phyloP scores from a whole-genome alignment of 2,888 invertebrate genomes.

The Campoplex nolae region DNA sequence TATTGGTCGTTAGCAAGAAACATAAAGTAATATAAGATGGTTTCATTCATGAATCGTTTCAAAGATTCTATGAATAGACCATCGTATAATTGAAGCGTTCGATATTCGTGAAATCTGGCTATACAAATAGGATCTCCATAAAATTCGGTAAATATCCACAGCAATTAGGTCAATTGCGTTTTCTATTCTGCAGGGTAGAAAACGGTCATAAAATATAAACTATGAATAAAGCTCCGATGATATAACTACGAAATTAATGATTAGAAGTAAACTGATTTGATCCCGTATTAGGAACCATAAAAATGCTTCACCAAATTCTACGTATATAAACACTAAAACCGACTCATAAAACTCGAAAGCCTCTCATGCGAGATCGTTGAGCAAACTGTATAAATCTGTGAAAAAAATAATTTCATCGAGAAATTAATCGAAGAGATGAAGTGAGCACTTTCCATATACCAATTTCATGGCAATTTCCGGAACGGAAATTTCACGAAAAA shows the following conservation, averaged over 20 bases:
- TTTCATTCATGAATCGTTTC: background rate
- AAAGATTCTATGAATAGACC: background rate
- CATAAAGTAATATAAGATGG: background rate
- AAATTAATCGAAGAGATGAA: slow-evolving; percentile 47
- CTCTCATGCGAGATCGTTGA: background rate
- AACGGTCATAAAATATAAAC: background rate
- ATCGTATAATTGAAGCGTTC: background rate
- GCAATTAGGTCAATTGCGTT: background rate
- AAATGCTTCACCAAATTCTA: background rate
- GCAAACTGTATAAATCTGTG: background rate
- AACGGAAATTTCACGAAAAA: slow-evolving; percentile 52
- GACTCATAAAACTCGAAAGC: background rate
- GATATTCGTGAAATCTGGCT: background rate
- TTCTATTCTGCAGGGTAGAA: background rate
- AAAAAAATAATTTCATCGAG: slow-evolving; percentile 8
- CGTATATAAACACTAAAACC: background rate
- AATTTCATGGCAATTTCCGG: slow-evolving; percentile 54
- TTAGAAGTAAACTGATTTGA: background rate
- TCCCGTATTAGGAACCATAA: background rate
- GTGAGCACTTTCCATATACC: background rate
- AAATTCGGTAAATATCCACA: background rate
- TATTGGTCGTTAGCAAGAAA: background rate
- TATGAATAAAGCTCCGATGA: background rate
- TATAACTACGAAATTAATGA: background rate
- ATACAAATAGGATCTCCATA: background rate